Percentiles rank a stretch among this genome's conserved stretches.
Evolutionary conservation across 2,888 invertebrate species (phyloP).

Genomic region (Pterostichus madidus): DNA sequence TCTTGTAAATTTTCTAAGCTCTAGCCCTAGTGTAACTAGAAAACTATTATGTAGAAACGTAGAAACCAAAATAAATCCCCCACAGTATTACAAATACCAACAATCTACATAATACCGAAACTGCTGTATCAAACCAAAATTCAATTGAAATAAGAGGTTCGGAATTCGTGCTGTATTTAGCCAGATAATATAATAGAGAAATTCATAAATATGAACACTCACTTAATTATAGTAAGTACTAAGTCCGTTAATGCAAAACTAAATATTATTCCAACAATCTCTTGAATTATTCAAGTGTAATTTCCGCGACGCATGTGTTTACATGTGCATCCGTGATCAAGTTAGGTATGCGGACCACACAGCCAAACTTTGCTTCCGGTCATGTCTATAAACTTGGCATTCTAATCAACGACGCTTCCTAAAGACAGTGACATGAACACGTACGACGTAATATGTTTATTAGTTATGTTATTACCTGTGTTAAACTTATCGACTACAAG

Average conservation of each 20-base stretch:
- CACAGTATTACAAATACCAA: no score
- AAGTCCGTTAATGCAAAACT: constrained; percentile 23
- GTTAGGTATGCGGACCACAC: neutral
- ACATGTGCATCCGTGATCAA: constrained; percentile 4
- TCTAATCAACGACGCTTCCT: constrained; percentile 4
- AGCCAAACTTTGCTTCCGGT: constrained; percentile 7
- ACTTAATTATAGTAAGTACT: constrained; percentile 16
- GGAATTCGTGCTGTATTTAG: no score
- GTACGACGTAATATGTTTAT: no score
- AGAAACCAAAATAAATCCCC: no score
- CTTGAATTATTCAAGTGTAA: constrained; percentile 38
- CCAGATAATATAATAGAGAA: neutral
- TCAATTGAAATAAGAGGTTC: no score
- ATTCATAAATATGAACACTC: constrained; percentile 12
- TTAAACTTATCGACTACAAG: no score
- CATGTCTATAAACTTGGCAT: constrained; percentile 29
- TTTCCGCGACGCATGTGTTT: constrained; percentile 23
- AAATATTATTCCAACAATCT: constrained; percentile 39
- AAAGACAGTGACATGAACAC: neutral
- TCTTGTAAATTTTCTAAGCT: no score
- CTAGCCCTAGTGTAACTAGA: no score
- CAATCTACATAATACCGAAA: no score
- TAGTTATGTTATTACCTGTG: no score
- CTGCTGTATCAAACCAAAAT: no score
- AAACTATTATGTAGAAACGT: no score